Percentiles rank a stretch among this genome's conserved stretches.
Evolutionary conservation across 2,888 invertebrate genomes (phyloP).

Genomic region (Scelioninae gen. 1): DNA sequence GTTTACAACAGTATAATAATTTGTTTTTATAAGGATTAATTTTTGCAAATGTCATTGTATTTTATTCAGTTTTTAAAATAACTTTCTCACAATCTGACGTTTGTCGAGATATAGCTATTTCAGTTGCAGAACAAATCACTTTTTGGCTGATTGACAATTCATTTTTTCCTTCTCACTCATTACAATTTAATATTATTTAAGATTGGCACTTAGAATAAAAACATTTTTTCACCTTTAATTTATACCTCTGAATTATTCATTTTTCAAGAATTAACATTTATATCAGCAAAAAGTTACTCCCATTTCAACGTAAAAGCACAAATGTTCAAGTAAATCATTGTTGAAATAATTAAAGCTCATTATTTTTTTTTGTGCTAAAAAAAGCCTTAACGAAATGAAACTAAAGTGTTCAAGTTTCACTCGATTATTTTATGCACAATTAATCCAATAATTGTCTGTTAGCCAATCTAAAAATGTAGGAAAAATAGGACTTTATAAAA

Average conservation of each 20-base stretch:
- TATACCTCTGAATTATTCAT: background rate
- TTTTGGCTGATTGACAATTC: conserved; percentile 26
- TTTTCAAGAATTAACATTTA: too few relatives aligned
- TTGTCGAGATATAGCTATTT: conserved; percentile 3
- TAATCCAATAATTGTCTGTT: background rate
- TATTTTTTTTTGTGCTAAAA: too few relatives aligned
- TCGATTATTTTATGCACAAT: background rate
- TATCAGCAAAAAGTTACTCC: too few relatives aligned
- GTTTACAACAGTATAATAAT: too few relatives aligned
- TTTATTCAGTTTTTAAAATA: conserved; percentile 14
- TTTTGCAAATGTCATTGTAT: background rate
- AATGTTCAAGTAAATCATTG: too few relatives aligned
- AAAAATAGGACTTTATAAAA: background rate
- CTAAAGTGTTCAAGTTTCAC: too few relatives aligned
- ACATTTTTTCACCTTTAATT: background rate
- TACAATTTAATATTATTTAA: background rate
- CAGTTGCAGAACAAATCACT: background rate
- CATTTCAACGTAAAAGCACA: too few relatives aligned
- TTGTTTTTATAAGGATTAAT: background rate
- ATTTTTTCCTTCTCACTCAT: background rate
- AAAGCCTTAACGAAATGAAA: too few relatives aligned
- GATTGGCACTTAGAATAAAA: background rate
- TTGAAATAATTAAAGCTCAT: too few relatives aligned
- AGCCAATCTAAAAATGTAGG: too few relatives aligned
- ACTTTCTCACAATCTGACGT: background rate